Evolutionary conservation across 2,797 vertebrate genomes (phyloP).

Genomic region (Lerista edwardsae): DNA sequence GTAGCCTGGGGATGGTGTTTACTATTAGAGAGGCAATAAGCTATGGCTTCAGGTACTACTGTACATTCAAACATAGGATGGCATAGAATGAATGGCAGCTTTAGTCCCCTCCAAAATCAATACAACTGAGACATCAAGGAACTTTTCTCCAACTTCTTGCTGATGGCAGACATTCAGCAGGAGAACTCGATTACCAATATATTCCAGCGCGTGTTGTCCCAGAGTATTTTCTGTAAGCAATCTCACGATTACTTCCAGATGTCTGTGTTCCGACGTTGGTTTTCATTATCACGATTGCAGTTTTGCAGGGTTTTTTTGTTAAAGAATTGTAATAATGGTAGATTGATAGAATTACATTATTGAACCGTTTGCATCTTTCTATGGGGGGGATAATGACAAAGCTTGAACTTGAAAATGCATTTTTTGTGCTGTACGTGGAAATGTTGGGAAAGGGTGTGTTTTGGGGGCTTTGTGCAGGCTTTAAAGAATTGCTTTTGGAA

Average conservation of each 20-base stretch:
- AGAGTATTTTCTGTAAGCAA: conserved; percentile 37
- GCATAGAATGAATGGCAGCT: conserved; percentile 18
- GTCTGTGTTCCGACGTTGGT: conserved; percentile 24
- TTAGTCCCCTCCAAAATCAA: neutral
- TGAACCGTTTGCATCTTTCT: conserved; percentile 32
- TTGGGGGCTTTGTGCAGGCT: conserved; percentile 55
- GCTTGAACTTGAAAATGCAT: conserved; percentile 55
- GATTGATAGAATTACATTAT: conserved; percentile 32
- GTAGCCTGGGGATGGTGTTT: conserved; percentile 12
- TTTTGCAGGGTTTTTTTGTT: conserved; percentile 21
- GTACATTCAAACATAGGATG: neutral
- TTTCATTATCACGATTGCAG: conserved; percentile 18
- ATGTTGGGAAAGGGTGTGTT: conserved; percentile 40
- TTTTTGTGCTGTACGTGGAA: conserved; percentile 41
- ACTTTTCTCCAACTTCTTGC: conserved; percentile 52
- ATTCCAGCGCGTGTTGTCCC: conserved; percentile 19
- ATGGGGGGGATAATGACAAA: conserved; percentile 35
- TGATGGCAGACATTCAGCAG: conserved; percentile 32
- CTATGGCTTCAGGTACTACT: neutral
- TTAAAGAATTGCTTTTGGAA: conserved; percentile 49
- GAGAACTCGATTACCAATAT: conserved; percentile 28
- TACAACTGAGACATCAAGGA: conserved; percentile 57
- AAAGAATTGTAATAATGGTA: conserved; percentile 26
- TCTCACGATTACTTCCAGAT: neutral
- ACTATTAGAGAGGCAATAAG: conserved; percentile 16